Evolutionary conservation across 1,140 invertebrate genomes (phyloP).

Genomic region (Aplysia californica): DNA sequence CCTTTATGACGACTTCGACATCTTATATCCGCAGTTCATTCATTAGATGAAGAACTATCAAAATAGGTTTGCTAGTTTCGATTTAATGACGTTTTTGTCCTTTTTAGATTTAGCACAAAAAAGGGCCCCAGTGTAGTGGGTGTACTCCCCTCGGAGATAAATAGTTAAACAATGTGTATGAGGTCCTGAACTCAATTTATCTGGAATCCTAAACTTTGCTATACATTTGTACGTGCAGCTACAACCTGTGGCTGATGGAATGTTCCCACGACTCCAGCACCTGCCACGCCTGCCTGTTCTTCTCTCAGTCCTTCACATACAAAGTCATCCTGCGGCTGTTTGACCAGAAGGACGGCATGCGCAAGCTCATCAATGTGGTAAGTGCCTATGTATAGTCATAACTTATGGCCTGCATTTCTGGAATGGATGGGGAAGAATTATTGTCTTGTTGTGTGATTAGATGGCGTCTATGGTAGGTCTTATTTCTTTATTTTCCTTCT

Average conservation of each 20-base stretch:
- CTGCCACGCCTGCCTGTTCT: slow-evolving; percentile 98
- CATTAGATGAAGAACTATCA: too few species aligned
- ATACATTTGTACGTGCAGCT: slow-evolving; percentile 74
- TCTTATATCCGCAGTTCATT: too few species aligned
- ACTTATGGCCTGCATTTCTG: neutral
- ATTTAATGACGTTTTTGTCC: too few species aligned
- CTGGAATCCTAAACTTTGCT: neutral
- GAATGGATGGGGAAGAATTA: neutral
- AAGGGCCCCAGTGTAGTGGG: too few species aligned
- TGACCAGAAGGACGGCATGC: slow-evolving; percentile 89
- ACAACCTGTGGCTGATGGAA: slow-evolving; percentile 93
- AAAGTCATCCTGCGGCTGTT: slow-evolving; percentile 92
- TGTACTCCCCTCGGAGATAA: too few species aligned
- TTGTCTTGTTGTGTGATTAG: neutral
- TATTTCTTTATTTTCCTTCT: too few species aligned
- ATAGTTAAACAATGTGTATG: too few species aligned
- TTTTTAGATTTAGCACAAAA: too few species aligned
- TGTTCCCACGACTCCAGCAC: slow-evolving; percentile 95
- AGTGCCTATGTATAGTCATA: slow-evolving; percentile 6
- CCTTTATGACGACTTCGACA: too few species aligned
- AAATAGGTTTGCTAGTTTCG: too few species aligned
- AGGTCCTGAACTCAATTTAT: too few species aligned
- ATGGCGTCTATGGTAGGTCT: too few species aligned
- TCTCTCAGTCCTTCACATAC: slow-evolving; percentile 92
- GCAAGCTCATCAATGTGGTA: slow-evolving; percentile 93